phyloP scores from a whole-genome alignment of 2,113 vertebrate species.

The Xiphias gladius region DNA sequence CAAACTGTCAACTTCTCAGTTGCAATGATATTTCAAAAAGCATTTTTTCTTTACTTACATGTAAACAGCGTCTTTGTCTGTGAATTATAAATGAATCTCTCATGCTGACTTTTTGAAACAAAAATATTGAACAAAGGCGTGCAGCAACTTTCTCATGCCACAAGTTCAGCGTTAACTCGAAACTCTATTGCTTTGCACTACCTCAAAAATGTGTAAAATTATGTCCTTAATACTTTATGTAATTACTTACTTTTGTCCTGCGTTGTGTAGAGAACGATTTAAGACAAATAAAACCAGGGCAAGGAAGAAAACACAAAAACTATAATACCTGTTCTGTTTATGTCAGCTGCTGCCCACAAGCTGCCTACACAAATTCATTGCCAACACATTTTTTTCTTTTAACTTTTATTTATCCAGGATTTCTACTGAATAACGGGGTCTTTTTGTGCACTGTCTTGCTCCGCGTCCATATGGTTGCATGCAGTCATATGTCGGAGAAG shows the following conservation, averaged over 20 bases:
- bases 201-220: constrained; percentile 1
- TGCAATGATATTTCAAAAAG: constrained; percentile 16
- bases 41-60: constrained; percentile 29
- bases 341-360: constrained; percentile 16
- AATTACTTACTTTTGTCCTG: neutral
- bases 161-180: constrained; percentile 18
- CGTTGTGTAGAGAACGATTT: neutral
- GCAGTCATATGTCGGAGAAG: neutral
- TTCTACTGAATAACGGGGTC: neutral
- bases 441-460: neutral
- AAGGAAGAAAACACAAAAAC: neutral
- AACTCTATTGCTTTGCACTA: neutral
- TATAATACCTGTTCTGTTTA: constrained; percentile 7
- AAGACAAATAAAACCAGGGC: neutral
- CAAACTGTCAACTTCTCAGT: constrained; percentile 38
- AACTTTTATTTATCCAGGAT: constrained; percentile 1
- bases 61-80: constrained; percentile 41
- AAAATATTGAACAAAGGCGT: constrained; percentile 17
- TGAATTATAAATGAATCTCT: constrained; percentile 31
- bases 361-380: neutral
- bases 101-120: neutral
- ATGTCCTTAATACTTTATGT: neutral
- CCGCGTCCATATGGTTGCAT: neutral
- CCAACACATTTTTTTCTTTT: neutral
- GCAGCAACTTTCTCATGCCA: neutral